These are phyloP conservation scores for Parapsyche elsis DNA, from an alignment of 1,140 invertebrate species.

Conservation along the genomic window DNA sequence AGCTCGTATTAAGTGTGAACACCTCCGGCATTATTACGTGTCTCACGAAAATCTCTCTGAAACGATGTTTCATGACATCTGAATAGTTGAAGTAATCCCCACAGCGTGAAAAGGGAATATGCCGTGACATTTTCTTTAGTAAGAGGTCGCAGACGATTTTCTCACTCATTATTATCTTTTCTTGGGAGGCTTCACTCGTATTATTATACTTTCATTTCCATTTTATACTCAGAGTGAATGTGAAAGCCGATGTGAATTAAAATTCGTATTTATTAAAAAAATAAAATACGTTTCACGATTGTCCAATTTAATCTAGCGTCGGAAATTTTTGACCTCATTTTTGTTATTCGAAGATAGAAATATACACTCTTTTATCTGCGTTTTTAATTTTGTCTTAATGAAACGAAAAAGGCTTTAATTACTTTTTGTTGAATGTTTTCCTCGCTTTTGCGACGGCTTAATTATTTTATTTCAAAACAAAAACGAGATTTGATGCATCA, in stretches of 20 bases:
- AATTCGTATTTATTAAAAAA: too few species aligned
- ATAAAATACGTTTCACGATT: too few species aligned
- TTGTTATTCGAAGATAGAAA: not conserved
- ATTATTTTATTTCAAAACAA: conserved; percentile 11
- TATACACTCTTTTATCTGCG: not conserved
- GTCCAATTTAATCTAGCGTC: too few species aligned
- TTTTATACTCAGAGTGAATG: too few species aligned
- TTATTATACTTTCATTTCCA: not conserved
- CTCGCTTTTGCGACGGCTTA: not conserved
- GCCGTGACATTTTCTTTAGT: conserved; percentile 12
- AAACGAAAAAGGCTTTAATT: conserved; percentile 23
- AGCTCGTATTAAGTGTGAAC: not conserved
- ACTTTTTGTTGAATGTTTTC: conserved; percentile 14
- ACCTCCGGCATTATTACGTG: not conserved
- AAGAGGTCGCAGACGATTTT: not conserved
- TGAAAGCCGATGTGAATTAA: too few species aligned
- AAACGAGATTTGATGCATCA: conserved; percentile 15
- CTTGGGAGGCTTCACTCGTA: not conserved
- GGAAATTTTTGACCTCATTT: not conserved
- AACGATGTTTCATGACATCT: conserved; percentile 25
- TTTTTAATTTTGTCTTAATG: conserved; percentile 20
- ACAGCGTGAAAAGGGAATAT: conserved; percentile 7
- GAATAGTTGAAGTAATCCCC: conserved; percentile 22
- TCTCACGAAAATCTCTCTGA: conserved; percentile 1
- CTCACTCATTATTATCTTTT: conserved; percentile 2